phyloP scores from a whole-genome alignment of 2,888 invertebrate genomes.

The Leptinotarsa haldemani region DNA sequence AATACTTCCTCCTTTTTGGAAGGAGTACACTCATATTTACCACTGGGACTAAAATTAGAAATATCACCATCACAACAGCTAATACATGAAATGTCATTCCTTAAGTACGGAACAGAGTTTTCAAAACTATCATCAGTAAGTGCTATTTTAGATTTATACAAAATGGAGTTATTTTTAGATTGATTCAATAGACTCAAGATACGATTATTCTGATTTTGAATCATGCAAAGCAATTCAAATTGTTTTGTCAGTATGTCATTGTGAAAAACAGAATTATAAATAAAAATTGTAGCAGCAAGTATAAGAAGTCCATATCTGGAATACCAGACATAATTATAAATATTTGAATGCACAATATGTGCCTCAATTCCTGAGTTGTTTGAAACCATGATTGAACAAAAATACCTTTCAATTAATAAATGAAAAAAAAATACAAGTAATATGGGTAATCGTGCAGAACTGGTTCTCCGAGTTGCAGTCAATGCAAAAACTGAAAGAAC shows the following conservation, averaged over 20 bases:
- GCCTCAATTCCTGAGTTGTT: constrained; percentile 48
- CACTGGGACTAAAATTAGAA: not conserved
- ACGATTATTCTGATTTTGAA: constrained; percentile 62
- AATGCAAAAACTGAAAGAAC: constrained; percentile 69
- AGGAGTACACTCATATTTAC: not conserved
- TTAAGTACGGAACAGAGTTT: not conserved
- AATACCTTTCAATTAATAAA: constrained; percentile 67
- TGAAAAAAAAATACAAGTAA: constrained; percentile 68
- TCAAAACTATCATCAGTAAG: constrained; percentile 34
- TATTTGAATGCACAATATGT: constrained; percentile 58
- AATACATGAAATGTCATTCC: not conserved
- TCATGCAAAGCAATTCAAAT: constrained; percentile 63
- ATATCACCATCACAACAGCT: not conserved
- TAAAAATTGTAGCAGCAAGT: constrained; percentile 59
- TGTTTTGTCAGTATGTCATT: constrained; percentile 65
- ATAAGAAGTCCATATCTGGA: constrained; percentile 64
- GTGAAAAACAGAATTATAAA: constrained; percentile 61
- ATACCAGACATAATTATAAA: constrained; percentile 66
- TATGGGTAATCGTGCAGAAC: constrained; percentile 69
- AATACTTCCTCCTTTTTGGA: not conserved
- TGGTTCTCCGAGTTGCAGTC: constrained; percentile 70
- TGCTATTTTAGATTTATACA: constrained; percentile 35
- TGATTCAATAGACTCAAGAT: constrained; percentile 50
- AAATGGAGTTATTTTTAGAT: constrained; percentile 35
- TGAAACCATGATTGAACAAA: constrained; percentile 50